Percentiles rank a stretch among this genome's conserved stretches.
phyloP scores from a whole-genome alignment of 2,888 invertebrate species.

The Mycogona germanica region DNA sequence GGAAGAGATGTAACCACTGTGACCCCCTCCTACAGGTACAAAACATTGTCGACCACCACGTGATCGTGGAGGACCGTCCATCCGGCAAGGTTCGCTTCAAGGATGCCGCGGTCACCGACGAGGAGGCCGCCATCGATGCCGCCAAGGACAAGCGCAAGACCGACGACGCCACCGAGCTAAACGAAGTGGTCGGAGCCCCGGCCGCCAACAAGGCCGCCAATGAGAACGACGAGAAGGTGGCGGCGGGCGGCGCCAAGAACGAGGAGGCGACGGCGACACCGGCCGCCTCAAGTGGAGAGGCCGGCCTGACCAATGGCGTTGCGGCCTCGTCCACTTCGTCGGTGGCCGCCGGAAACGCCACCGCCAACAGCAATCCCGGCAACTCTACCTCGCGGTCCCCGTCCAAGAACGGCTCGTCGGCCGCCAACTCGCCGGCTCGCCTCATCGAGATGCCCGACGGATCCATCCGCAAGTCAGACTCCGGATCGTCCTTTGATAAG shows the following conservation, averaged over 20 bases:
- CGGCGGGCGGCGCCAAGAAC: conserved; percentile 35
- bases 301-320: conserved; percentile 3
- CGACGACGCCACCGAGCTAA: conserved; percentile 9
- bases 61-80: conserved; percentile 48
- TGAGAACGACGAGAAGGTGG: conserved; percentile 30
- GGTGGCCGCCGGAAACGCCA: conserved; percentile 1
- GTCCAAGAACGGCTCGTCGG: conserved; percentile 7
- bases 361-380: conserved; percentile 2
- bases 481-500: conserved; percentile 27
- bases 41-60: conserved; percentile 82
- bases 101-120: conserved; percentile 38
- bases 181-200: conserved; percentile 4
- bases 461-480: conserved; percentile 19
- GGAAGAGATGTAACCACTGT: too few relatives aligned
- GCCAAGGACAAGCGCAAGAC: neutral
- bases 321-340: conserved; percentile 8
- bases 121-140: conserved; percentile 23
- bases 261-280: conserved; percentile 36
- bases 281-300: neutral
- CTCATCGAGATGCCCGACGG: conserved; percentile 19
- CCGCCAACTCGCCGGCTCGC: neutral
- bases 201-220: conserved; percentile 18
- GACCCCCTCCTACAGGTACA: conserved; percentile 56
- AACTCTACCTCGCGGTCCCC: conserved; percentile 13
- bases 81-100: conserved; percentile 78